Evolutionary conservation across 1,140 invertebrate genomes (phyloP).

Genomic region (Diachasma alloeum): DNA sequence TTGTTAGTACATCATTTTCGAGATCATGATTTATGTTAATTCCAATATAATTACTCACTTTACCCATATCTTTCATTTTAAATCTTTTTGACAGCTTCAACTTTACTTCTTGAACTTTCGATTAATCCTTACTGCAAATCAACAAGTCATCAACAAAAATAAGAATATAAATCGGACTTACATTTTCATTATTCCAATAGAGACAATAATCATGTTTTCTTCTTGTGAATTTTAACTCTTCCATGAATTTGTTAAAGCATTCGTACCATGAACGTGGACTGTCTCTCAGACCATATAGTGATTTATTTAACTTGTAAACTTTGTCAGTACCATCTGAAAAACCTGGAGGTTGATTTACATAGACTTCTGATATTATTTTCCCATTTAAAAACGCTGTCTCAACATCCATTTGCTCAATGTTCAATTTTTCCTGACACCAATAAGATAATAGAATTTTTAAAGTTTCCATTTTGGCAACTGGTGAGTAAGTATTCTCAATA

Average conservation of each 20-base stretch:
- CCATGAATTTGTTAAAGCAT: constrained; percentile 14
- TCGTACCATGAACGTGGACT: constrained; percentile 38
- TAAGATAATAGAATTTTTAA: constrained; percentile 23
- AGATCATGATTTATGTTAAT: too few relatives aligned
- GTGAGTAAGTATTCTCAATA: constrained; percentile 29
- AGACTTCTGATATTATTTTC: constrained; percentile 45
- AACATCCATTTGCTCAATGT: too few relatives aligned
- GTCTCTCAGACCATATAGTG: constrained; percentile 43
- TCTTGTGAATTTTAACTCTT: constrained; percentile 15
- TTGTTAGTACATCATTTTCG: too few relatives aligned
- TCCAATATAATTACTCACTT: too few relatives aligned
- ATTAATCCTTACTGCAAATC: constrained; percentile 18
- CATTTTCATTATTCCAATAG: constrained; percentile 11
- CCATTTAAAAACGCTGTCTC: constrained; percentile 51
- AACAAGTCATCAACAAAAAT: constrained; percentile 23
- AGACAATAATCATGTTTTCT: constrained; percentile 24
- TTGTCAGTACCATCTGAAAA: constrained; percentile 24
- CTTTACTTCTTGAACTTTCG: too few relatives aligned
- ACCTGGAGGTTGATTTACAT: constrained; percentile 48
- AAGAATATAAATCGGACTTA: constrained; percentile 2
- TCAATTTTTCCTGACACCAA: constrained; percentile 2
- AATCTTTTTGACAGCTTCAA: too few relatives aligned
- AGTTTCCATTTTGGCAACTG: constrained; percentile 18
- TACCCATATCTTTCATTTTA: too few relatives aligned
- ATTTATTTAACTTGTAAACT: constrained; percentile 36